A percentile compares a stretch with the other conserved stretches of the same genome.
Evolutionary conservation across 2,888 invertebrate species (phyloP).

Genomic region (Agonopterix arenella): DNA sequence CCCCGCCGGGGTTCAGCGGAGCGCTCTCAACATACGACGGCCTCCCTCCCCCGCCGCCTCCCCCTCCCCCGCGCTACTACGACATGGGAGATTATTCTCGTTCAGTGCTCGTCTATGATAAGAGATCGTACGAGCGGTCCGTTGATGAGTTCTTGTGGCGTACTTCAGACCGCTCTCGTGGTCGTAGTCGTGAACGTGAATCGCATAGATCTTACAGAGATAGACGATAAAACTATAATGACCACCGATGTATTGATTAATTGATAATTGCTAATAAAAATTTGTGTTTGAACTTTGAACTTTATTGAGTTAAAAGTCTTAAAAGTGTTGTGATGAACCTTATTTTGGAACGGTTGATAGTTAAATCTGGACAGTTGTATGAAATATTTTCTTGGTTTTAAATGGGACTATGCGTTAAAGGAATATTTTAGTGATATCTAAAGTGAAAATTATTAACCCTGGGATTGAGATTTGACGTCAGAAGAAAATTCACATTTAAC

Average conservation of each 20-base stretch:
- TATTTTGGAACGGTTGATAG: conserved; percentile 1
- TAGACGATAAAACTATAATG: conserved; percentile 64
- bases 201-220: conserved; percentile 78
- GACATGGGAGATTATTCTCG: conserved; percentile 88
- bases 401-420: conserved; percentile 14
- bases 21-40: conserved; percentile 76
- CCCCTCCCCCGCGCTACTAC: conserved; percentile 77
- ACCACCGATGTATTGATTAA: conserved; percentile 60
- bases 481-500: neutral
- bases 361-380: conserved; percentile 5
- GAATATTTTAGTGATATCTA: conserved; percentile 14
- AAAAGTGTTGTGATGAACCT: conserved; percentile 61
- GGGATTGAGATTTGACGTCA: neutral
- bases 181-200: conserved; percentile 76
- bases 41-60: conserved; percentile 83
- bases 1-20: conserved; percentile 74
- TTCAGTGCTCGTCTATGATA: conserved; percentile 80
- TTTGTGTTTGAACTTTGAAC: conserved; percentile 73
- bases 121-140: conserved; percentile 90
- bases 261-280: conserved; percentile 59
- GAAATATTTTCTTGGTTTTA: conserved; percentile 6
- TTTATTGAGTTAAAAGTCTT: conserved; percentile 58
- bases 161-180: conserved; percentile 82
- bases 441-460: conserved; percentile 1
- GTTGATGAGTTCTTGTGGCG: conserved; percentile 92